Conservation (phyloP, 1,140 invertebrate genomes). For the Drosophila kikkawai region DNA sequence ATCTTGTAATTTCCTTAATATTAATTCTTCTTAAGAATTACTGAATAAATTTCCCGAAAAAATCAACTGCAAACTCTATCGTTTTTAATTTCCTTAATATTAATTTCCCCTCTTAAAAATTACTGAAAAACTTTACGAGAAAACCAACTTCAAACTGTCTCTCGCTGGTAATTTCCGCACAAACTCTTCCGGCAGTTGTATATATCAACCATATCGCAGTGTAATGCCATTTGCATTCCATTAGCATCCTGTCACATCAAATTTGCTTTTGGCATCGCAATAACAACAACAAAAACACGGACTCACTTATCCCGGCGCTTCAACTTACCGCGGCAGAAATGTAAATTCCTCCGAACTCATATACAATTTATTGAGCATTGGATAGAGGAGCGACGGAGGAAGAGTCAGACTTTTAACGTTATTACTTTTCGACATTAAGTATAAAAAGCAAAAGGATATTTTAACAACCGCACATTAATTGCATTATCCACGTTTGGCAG, state of each 20-base stretch:
- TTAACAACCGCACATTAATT: conserved; percentile 30
- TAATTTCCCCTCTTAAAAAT: neutral
- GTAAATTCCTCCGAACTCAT: conserved; percentile 72
- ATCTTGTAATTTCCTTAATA: too few species aligned
- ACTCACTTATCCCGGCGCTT: conserved; percentile 10
- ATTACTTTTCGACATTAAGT: conserved; percentile 40
- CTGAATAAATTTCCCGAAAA: neutral
- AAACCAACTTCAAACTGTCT: neutral
- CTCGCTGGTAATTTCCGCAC: conserved; percentile 23
- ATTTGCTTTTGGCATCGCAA: conserved; percentile 27
- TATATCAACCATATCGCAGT: conserved; percentile 13
- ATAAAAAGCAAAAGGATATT: conserved; percentile 10
- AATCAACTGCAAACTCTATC: neutral
- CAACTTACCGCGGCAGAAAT: conserved; percentile 70
- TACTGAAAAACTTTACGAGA: neutral
- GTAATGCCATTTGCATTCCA: conserved; percentile 47
- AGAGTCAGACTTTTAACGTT: conserved; percentile 51
- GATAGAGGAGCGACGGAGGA: conserved; percentile 25
- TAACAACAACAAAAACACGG: conserved; percentile 9
- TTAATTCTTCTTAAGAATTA: neutral
- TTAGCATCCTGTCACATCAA: conserved; percentile 52
- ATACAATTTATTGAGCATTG: conserved; percentile 67
- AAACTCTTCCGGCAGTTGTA: conserved; percentile 14
- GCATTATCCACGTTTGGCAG: conserved; percentile 10
- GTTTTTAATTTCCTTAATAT: too few species aligned